These are phyloP conservation scores for Dryomyza anilis DNA, from an alignment of 2,888 invertebrate genomes.

Conservation along the genomic window DNA sequence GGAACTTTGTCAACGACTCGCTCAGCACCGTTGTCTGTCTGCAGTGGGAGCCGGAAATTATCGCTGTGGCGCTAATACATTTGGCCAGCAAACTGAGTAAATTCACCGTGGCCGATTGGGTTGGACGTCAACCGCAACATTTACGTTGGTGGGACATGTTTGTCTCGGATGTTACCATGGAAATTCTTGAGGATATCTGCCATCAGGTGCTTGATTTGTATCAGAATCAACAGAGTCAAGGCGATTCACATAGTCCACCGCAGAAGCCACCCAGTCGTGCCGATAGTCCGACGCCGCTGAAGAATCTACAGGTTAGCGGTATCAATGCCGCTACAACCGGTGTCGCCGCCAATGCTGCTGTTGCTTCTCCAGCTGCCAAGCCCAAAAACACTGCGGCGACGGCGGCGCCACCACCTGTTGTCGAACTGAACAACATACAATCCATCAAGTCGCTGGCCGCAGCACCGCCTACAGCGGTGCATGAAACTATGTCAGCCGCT, in stretches of 20 bases:
- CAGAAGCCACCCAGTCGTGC: slow-evolving; percentile 67
- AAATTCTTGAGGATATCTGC: slow-evolving; percentile 94
- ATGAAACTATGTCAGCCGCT: slow-evolving; percentile 31
- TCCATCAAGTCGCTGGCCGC: slow-evolving; percentile 51
- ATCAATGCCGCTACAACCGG: slow-evolving; percentile 28
- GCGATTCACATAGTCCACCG: slow-evolving; percentile 57
- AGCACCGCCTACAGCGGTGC: slow-evolving; percentile 33
- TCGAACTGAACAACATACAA: slow-evolving; percentile 52
- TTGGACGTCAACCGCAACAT: slow-evolving; percentile 76
- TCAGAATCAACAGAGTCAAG: slow-evolving; percentile 70
- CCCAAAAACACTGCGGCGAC: slow-evolving; percentile 28
- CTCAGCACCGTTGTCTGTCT: slow-evolving; percentile 94
- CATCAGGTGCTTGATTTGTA: slow-evolving; percentile 94
- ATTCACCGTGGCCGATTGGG: slow-evolving; percentile 94
- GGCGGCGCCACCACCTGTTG: background rate
- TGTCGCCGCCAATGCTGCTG: no score
- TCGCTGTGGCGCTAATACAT: slow-evolving; percentile 96
- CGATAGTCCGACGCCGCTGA: slow-evolving; percentile 65
- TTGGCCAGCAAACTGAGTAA: slow-evolving; percentile 94
- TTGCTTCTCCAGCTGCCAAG: slow-evolving; percentile 38
- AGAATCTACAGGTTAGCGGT: slow-evolving; percentile 32
- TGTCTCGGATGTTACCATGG: slow-evolving; percentile 92
- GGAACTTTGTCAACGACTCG: slow-evolving; percentile 99
- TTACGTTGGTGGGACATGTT: slow-evolving; percentile 98
- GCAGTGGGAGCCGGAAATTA: slow-evolving; percentile 99